Conservation (phyloP, 2,797 vertebrate species). For the Tenualosa thibaudeaui region DNA sequence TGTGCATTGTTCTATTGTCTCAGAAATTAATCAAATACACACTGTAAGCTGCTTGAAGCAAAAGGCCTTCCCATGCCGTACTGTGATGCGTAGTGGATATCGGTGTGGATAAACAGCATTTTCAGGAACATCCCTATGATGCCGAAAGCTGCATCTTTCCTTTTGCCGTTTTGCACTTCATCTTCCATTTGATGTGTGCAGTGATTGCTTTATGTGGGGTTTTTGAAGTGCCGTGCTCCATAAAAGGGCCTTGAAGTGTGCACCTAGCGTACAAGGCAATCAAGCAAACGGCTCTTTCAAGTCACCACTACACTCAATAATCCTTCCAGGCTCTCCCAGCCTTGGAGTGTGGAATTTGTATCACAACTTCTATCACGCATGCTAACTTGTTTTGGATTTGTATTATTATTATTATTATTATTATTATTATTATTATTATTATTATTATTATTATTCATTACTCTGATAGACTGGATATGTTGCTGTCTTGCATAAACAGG, state of each 20-base stretch:
- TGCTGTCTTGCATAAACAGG: background rate
- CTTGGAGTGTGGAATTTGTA: background rate
- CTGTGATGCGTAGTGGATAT: no score
- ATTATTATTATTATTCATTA: slow-evolving; percentile 33
- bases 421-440: no score
- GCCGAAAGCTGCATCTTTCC: background rate
- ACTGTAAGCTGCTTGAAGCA: background rate
- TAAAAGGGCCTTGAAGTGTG: slow-evolving; percentile 37
- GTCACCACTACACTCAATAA: slow-evolving; percentile 37
- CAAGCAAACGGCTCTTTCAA: slow-evolving; percentile 42
- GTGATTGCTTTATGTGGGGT: slow-evolving; percentile 36
- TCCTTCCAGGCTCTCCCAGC: slow-evolving; percentile 20
- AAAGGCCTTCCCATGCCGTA: no score
- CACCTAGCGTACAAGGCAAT: slow-evolving; percentile 31
- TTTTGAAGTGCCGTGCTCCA: slow-evolving; percentile 39
- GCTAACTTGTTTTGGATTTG: slow-evolving; percentile 28
- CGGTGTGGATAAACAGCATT: no score
- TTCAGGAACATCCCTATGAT: background rate
- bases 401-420: background rate
- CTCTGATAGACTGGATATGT: slow-evolving; percentile 6
- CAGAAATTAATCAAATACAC: background rate
- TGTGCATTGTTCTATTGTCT: slow-evolving; percentile 17
- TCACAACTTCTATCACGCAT: slow-evolving; percentile 16
- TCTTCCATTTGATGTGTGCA: slow-evolving; percentile 35
- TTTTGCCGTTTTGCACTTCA: slow-evolving; percentile 23